A percentile compares a stretch with the other conserved stretches of the same genome.
Evolutionary conservation across 2,113 vertebrate genomes (phyloP).

Genomic region (Calidris pygmaea): DNA sequence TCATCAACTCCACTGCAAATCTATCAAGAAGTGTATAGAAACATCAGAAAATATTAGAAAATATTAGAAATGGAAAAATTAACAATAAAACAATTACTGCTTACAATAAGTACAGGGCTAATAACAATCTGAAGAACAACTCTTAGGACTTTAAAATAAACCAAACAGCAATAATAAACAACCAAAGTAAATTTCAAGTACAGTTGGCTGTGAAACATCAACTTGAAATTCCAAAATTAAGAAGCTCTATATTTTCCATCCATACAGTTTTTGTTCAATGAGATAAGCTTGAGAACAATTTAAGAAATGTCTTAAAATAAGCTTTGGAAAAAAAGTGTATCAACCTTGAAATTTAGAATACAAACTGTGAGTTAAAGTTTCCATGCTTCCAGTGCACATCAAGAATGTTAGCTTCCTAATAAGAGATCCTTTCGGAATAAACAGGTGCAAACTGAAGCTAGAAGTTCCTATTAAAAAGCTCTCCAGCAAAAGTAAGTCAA

Average conservation of each 20-base stretch:
- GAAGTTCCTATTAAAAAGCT: neutral
- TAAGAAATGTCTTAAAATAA: neutral
- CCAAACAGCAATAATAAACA: neutral
- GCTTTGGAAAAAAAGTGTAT: neutral
- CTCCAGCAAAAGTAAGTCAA: neutral
- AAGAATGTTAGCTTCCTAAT: neutral
- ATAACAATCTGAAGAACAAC: neutral
- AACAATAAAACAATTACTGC: neutral
- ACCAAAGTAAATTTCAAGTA: neutral
- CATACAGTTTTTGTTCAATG: neutral
- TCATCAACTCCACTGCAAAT: constrained; percentile 85
- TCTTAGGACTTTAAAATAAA: neutral
- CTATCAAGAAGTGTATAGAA: constrained; percentile 57
- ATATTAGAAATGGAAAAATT: neutral
- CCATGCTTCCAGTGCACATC: neutral
- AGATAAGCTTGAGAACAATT: neutral
- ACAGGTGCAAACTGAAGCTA: neutral
- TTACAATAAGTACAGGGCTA: neutral
- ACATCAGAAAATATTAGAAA: neutral
- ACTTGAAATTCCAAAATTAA: neutral
- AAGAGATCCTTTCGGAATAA: neutral
- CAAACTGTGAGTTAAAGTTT: neutral
- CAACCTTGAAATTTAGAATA: neutral
- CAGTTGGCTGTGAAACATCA: neutral
- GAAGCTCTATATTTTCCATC: neutral